phyloP scores from a whole-genome alignment of 2,797 vertebrate species.

The Siniperca obscura region DNA sequence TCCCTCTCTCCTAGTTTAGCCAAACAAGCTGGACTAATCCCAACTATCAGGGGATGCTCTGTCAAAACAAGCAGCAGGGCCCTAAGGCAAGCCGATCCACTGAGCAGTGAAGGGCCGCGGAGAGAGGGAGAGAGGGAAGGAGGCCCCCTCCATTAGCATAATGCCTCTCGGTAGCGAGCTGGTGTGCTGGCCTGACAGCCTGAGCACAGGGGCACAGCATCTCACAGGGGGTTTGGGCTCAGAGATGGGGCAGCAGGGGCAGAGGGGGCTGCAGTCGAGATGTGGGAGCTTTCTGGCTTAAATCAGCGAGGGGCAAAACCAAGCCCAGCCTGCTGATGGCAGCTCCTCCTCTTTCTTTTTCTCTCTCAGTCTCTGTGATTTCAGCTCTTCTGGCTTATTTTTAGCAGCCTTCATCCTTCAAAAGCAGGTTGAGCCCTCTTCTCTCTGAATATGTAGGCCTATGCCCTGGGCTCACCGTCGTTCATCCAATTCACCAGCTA shows the following conservation, averaged over 20 bases:
- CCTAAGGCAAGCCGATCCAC: conserved; percentile 97
- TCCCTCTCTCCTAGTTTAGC: conserved; percentile 93
- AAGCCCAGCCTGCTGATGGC: conserved; percentile 73
- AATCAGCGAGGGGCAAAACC: conserved; percentile 87
- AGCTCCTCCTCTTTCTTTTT: conserved; percentile 67
- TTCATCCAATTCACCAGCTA: conserved; percentile 70
- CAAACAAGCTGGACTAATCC: conserved; percentile 99
- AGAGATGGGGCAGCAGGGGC: conserved; percentile 89
- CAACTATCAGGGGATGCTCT: conserved; percentile 99
- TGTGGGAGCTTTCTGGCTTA: conserved; percentile 84
- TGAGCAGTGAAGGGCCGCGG: conserved; percentile 90
- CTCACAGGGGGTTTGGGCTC: conserved; percentile 88
- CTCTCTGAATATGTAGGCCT: conserved; percentile 84
- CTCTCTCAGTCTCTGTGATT: conserved; percentile 65
- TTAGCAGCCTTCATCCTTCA: conserved; percentile 80
- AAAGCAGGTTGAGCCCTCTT: conserved; percentile 83
- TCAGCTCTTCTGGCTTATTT: conserved; percentile 79
- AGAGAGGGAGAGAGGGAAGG: conserved; percentile 79
- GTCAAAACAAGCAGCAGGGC: conserved; percentile 99
- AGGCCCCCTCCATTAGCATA: conserved; percentile 93
- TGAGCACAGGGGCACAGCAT: conserved; percentile 91
- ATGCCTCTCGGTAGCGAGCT: conserved; percentile 98
- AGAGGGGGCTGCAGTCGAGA: conserved; percentile 87
- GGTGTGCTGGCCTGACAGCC: conserved; percentile 95
- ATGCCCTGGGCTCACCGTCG: conserved; percentile 77